Base-by-base conservation (phyloP, 2,888 invertebrate species). In the Hemaris fuciformis region DNA sequence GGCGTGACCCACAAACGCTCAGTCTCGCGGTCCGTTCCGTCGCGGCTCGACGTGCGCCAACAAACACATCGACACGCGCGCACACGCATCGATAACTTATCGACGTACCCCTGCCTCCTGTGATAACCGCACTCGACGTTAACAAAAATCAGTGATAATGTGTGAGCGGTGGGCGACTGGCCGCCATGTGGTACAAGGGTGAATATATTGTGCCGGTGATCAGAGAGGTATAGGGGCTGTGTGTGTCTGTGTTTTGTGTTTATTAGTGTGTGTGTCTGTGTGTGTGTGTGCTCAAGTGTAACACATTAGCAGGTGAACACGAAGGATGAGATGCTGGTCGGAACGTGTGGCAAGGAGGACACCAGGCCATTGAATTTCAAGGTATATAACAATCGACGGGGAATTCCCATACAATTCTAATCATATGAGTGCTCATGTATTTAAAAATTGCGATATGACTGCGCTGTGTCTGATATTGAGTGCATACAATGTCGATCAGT, bases 261-360 rank as follows among this genome's bases (percentile, higher is more conserved):
- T 62, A 62, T 62, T 65, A 62, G 67, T 64, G 69, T 71, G 74
- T 71, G 70, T 61, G 62, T 66, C 57, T 34, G 3, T 59, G 45
- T 61, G 62, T 53, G 18, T 58, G 64, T 62, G 66, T 61, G 64
- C 62, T 69, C 41, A 43, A 65, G 70, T 71, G 75, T 38, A 13
- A n/a, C 71, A 7, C 23, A 66, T 67, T 69, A 74, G 71, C 72
- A 75, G 73, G 75, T 65, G 59, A 66, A 65, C n/a, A 58, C 59
- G 62, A 61, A 71, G 64, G 61, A 74, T 81, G 80, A 66, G 64
- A 85, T 84, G 85, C 74, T 83, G 70, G 79, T 80, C 20, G 79
- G 83, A 64, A 85, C 83, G 81, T 84, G 84, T 65, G 85, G 77
- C 7, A 83, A 81, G 61, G 86, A 89, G 73, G 87, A 86, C 53